Evolutionary conservation across 2,797 vertebrate species (phyloP), one percentile per base, ranked within the genome.

Genomic region (Columba guinea): DNA sequence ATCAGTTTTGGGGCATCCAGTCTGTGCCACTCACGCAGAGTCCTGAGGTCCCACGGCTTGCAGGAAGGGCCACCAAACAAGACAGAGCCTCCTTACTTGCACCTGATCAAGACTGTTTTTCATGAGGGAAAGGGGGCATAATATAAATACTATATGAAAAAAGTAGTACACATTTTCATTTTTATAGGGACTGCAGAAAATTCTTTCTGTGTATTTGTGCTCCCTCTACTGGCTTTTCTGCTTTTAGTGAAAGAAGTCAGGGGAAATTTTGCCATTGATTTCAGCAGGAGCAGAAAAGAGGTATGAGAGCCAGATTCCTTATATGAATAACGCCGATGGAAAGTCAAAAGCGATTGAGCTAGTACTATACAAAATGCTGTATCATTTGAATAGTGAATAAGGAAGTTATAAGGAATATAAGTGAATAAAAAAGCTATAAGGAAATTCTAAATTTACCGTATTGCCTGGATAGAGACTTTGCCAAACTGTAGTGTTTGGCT

Each of bases 221-320:
- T 95, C 96, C 96, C 94, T 96, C 96, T 96, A 71, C 93, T 93
- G 96, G 96, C 20, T 85, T 6, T 77, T 89, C 46, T 53, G 70
- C 39, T 90, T 93, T 74, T 87, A 39, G 53, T 80, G 75, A 71
- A 74, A 44, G 12, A 81, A 82, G 16, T 58, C 51, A 8, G 7
- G 68, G 67, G 69, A 77, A 85, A 62, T 71, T 37, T 82, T 69
- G 46, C 55, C 19, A 13, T 20, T 26, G 80, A 58, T 77, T 79
- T 89, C 52, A 48, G 46, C 5, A 20, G 21, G 27, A 94, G 44
- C 30, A 79, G 23, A 58, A 86, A 82, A 87, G 56, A 73, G 32
- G 5, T n/a, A 14, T 11, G 26, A 88, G 14, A 65, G 30, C 23
- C 69, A 63, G 32, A 79, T 56, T 83, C 39, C 39, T 76, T 32